A percentile compares a stretch with the other conserved stretches of the same genome.
Conservation (phyloP, 2,113 vertebrate genomes). For the Apteryx owenii region DNA sequence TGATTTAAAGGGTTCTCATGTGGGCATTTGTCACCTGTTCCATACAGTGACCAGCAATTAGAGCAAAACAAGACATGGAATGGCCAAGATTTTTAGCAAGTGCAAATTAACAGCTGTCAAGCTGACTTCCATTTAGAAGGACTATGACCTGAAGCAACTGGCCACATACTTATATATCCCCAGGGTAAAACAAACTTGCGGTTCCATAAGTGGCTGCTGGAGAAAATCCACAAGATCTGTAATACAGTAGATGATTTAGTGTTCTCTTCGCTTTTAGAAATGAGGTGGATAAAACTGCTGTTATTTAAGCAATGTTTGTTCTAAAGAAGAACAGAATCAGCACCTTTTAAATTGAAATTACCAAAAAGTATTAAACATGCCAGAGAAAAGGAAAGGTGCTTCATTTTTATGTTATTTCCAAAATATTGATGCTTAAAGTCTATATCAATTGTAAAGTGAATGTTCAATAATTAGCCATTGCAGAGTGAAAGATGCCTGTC, state of each 20-base stretch:
- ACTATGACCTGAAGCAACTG: constrained; percentile 30
- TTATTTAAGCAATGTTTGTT: neutral
- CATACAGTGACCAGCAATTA: constrained; percentile 39
- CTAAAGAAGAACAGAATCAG: neutral
- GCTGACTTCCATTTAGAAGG: constrained; percentile 28
- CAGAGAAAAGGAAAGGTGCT: neutral
- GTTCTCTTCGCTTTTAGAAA: neutral
- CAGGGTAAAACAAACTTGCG: constrained; percentile 4
- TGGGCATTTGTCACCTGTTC: constrained; percentile 47
- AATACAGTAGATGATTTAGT: neutral
- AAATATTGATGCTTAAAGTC: neutral
- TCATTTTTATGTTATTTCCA: neutral
- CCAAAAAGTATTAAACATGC: neutral
- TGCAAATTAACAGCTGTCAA: constrained; percentile 47
- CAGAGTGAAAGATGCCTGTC: neutral
- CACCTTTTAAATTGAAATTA: constrained; percentile 1
- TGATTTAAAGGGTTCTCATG: constrained; percentile 28
- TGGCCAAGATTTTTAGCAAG: neutral
- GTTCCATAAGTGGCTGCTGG: neutral
- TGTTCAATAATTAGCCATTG: neutral
- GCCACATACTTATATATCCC: neutral
- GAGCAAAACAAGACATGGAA: neutral
- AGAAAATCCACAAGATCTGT: constrained; percentile 22
- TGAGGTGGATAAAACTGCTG: neutral
- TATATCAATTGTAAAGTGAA: neutral